phyloP scores from a whole-genome alignment of 2,888 invertebrate genomes.

The Pyralis farinalis region DNA sequence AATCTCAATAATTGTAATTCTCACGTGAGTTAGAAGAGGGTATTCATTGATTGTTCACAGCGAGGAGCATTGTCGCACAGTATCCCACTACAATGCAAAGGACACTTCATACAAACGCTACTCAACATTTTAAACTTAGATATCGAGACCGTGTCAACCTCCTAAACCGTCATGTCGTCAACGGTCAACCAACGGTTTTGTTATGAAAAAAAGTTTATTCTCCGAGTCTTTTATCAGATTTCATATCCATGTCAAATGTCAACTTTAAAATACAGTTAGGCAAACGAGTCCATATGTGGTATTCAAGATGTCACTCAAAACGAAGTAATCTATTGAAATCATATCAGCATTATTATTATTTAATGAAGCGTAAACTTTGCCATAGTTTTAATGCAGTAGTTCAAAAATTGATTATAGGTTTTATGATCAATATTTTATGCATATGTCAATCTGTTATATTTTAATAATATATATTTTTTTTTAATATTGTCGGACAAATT shows the following conservation, averaged over 20 bases:
- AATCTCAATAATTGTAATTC: constrained; percentile 4
- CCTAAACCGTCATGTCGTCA: constrained; percentile 53
- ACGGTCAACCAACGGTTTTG: constrained; percentile 66
- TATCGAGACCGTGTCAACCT: constrained; percentile 52
- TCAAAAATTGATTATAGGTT: too few species aligned
- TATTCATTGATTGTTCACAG: neutral
- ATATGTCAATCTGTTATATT: too few species aligned
- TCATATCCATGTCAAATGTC: constrained; percentile 54
- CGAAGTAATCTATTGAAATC: constrained; percentile 15
- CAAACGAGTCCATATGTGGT: constrained; percentile 19
- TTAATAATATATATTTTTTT: too few species aligned
- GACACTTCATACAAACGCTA: constrained; percentile 48
- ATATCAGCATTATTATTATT: neutral
- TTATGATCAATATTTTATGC: neutral
- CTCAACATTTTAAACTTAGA: constrained; percentile 43
- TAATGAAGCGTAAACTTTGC: neutral
- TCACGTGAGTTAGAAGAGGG: neutral
- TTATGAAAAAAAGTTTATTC: constrained; percentile 41
- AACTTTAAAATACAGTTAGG: constrained; percentile 26
- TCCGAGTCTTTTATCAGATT: constrained; percentile 42
- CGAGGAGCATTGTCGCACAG: constrained; percentile 15
- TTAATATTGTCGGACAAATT: too few species aligned
- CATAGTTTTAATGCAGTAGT: too few species aligned
- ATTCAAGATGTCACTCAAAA: constrained; percentile 19
- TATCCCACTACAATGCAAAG: constrained; percentile 38